phyloP scores from a whole-genome alignment of 2,113 vertebrate genomes.

The Microcebus jonahi region DNA sequence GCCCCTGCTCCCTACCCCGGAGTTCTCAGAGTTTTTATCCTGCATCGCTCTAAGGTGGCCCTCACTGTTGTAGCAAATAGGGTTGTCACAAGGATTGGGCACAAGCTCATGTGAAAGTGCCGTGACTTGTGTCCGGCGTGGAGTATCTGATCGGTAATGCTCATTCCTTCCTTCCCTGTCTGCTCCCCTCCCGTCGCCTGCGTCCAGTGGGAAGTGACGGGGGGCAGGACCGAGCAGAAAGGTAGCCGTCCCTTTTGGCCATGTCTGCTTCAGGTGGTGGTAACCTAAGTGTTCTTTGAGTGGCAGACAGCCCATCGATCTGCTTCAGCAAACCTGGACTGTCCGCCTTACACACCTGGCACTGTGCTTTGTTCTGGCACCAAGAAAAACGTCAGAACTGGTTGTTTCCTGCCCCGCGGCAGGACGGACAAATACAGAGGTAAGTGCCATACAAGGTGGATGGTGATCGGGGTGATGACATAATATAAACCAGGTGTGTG shows the following conservation, averaged over 20 bases:
- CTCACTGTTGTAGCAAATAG: background rate
- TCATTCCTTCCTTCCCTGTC: background rate
- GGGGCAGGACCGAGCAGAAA: background rate
- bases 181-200: background rate
- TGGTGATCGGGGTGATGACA: background rate
- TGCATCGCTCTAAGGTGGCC: background rate
- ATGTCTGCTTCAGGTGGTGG: background rate
- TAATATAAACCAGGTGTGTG: background rate
- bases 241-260: background rate
- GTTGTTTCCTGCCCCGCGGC: background rate
- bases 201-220: background rate
- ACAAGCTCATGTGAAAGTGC: background rate
- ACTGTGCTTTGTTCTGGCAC: background rate
- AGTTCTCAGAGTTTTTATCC: background rate
- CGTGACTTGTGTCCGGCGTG: background rate
- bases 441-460: background rate
- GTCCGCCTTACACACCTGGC: rapidly evolving
- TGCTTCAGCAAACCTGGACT: background rate
- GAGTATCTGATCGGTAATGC: background rate
- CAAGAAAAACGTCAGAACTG: background rate
- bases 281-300: background rate
- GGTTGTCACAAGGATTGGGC: background rate
- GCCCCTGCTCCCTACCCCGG: background rate
- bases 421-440: background rate
- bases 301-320: background rate